Conservation (phyloP, 1,140 invertebrate species). For the Sminthurinus signatus region DNA sequence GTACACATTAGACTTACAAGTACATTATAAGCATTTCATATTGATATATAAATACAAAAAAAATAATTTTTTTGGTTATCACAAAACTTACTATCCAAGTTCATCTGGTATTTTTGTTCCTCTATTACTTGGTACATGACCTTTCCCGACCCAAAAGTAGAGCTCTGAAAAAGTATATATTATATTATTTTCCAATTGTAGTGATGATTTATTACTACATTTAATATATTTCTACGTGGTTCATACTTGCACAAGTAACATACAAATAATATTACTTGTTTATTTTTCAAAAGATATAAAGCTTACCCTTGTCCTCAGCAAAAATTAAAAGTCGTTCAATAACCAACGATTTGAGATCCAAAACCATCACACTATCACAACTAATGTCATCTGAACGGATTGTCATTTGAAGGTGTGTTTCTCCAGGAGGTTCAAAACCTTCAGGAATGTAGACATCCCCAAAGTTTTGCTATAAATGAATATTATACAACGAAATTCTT, state of each 20-base stretch:
- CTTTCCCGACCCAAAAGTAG: slow-evolving; percentile 82
- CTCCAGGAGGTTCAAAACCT: slow-evolving; percentile 79
- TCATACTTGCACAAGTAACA: neutral
- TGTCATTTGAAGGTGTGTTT: slow-evolving; percentile 63
- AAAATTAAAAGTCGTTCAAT: slow-evolving; percentile 7
- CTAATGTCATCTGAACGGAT: slow-evolving; percentile 60
- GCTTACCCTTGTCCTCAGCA: slow-evolving; percentile 26
- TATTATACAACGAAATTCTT: no score
- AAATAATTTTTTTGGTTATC: neutral
- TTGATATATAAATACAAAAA: neutral
- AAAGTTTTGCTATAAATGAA: slow-evolving; percentile 61
- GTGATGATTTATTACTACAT: neutral
- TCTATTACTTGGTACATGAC: slow-evolving; percentile 61
- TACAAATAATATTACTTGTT: neutral
- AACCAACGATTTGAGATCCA: slow-evolving; percentile 72
- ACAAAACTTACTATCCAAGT: slow-evolving; percentile 75
- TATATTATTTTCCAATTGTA: slow-evolving; percentile 7
- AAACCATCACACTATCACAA: slow-evolving; percentile 64
- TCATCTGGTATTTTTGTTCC: slow-evolving; percentile 68
- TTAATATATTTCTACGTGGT: neutral
- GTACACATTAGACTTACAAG: slow-evolving; percentile 2
- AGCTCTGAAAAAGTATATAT: slow-evolving; percentile 50
- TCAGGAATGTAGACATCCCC: slow-evolving; percentile 86
- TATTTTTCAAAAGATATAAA: neutral
- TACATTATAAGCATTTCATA: slow-evolving; percentile 9